These are phyloP conservation scores for Phytoseiulus persimilis DNA, from an alignment of 2,888 invertebrate genomes.

Conservation along the genomic window DNA sequence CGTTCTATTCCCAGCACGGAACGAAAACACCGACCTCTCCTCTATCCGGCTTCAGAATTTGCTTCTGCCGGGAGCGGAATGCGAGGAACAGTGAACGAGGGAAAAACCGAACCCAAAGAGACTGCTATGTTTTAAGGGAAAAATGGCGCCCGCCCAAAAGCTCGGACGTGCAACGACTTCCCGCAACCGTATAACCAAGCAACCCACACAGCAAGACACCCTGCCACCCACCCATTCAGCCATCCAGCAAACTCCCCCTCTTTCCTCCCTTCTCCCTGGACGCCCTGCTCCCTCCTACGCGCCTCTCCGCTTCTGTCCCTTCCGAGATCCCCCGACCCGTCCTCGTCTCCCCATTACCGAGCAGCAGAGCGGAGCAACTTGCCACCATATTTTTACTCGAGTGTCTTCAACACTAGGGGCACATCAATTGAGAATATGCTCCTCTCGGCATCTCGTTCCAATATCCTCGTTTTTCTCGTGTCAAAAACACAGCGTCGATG, in stretches of 20 bases:
- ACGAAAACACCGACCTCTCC: too few relatives aligned
- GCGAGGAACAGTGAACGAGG: neutral
- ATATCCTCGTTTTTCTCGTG: neutral
- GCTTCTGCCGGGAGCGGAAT: neutral
- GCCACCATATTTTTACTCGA: neutral
- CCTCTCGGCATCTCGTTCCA: neutral
- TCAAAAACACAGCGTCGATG: too few relatives aligned
- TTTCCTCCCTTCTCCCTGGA: neutral
- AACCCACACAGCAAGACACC: neutral
- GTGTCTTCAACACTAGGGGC: neutral
- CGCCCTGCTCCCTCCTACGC: neutral
- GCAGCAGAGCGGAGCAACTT: neutral
- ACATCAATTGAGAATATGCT: neutral
- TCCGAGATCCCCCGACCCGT: neutral
- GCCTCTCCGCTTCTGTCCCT: neutral
- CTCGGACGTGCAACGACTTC: conserved; percentile 37
- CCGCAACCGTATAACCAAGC: conserved; percentile 18
- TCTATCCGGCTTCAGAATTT: neutral
- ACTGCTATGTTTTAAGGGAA: neutral
- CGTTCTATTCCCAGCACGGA: neutral
- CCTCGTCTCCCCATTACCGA: neutral
- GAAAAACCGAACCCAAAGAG: neutral
- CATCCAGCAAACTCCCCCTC: neutral
- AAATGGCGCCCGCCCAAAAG: neutral
- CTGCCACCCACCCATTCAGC: neutral